Evolutionary conservation across 2,797 vertebrate genomes (phyloP), one percentile per base, ranked within the genome.

Genomic region (Pseudopleuronectes americanus): DNA sequence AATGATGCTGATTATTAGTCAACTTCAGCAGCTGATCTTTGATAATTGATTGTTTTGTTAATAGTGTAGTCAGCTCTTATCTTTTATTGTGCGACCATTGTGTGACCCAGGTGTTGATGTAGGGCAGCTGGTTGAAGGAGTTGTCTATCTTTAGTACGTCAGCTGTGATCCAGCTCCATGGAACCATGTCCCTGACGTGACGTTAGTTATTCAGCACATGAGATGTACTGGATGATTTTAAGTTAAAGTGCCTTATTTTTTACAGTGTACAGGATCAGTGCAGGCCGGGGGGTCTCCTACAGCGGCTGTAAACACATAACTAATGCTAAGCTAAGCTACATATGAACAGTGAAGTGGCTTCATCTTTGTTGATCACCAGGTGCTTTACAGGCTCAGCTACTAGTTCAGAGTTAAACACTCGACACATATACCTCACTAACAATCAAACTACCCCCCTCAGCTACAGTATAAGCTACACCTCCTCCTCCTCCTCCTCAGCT

Each of bases 401-500:
- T 82, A 76, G 80, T 84, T 85, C 69, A 72, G 70, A 85, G 77
- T 83, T 82, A 31, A 45, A 79, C 78, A 71, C 79, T 85, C 64
- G 8, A 86, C 85, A 57, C 76, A 81, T 59, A 90, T 90, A 91
- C 92, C 90, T 91, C 89, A 90, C 77, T 19, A 19, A 45, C 6
- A 19, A 43, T 17, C 43, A 45, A 16, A 17, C 23, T 45, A 64
- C 49, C 54, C 38, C 72, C 63, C 45, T 73, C 74, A 79, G 78
- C 73, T 76, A 60, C 57, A 31, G 57, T 53, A 81, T 86, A 89
- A 88, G 94, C 95, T 94, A 94, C 88, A 78, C 92, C 47, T 48
- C 4, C 92, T 24, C 24, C 24, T 24, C 24, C 24, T n/a, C n/a
- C n/a, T 94, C 94, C 93, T 88, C 95, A 92, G 95, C 96, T 95